Evolutionary conservation across 1,140 invertebrate genomes (phyloP), one percentile per base, ranked within the genome.

Genomic region (Schmidtea mediterranea): DNA sequence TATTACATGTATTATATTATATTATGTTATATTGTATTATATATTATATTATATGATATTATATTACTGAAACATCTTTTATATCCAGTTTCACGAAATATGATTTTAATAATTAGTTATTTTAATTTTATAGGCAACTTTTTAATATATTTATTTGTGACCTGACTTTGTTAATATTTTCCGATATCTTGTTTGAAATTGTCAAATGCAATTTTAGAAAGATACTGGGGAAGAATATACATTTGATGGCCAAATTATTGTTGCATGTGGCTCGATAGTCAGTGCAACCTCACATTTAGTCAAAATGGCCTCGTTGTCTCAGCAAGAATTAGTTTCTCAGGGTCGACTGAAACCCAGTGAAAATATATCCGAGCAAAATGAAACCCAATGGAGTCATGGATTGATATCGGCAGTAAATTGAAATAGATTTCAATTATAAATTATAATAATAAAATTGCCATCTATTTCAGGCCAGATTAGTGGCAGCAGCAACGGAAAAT

Each of bases 341-440:
- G 75, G 74, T 41, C 72, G 71, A 58, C 71, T 74, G 56, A 58
- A 52, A 24, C 18, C 12, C 10, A 12, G 22, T 15, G 26, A 43
- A 22, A 16, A n/a, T 21, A 13, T 36, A 16, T 24, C 24, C 6
- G 8, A 12, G 38, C 36, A 36, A 3, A 1, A 94, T 60, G 87
- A 95, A 67, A 87, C 86, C 0, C 87, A 97, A 59, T 97, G 89
- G 90, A 94, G 86, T 0, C 86, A 95, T 66, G 90, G 90, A 2
- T 70, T 97, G 2, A 81, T 95, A 32, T 92, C 84, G 0, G 90
- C 89, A 0, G 71, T 68, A 58, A 62, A 63, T 62, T 32, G 26
- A 32, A 32, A 32, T 32, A 32, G n/a, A n/a, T 26, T 50, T 48
- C 47, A 8, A 15, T 46, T 5, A 46, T 12, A 24, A 8, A 19